Conservation (phyloP, 2,888 invertebrate genomes). For the Xestia sexstrigata region DNA sequence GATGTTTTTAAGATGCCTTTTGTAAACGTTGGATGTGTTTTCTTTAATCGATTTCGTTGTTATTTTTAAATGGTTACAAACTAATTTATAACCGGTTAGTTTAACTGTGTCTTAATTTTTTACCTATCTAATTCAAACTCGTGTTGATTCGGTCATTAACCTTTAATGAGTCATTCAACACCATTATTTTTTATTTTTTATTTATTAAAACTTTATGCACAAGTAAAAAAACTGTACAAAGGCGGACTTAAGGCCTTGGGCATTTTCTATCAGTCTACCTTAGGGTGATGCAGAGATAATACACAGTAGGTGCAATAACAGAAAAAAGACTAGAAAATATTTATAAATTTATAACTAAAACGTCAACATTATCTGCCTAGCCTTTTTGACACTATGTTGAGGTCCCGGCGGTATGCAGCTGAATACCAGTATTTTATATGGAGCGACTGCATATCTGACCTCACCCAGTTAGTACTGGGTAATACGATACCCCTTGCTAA, state of each 20-base stretch:
- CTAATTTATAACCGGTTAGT: neutral
- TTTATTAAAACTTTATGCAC: too few species aligned
- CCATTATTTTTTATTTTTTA: too few species aligned
- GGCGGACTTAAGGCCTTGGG: too few species aligned
- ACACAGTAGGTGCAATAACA: too few species aligned
- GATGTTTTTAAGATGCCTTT: neutral
- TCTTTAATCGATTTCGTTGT: neutral
- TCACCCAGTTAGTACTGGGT: too few species aligned
- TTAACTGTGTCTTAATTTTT: neutral
- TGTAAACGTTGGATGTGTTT: neutral
- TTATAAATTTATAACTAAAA: too few species aligned
- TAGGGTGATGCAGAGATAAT: too few species aligned
- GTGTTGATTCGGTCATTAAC: slow-evolving; percentile 4
- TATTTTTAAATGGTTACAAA: neutral
- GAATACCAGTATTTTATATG: neutral
- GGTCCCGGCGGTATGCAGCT: neutral
- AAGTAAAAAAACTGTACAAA: too few species aligned
- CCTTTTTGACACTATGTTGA: neutral
- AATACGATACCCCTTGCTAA: neutral
- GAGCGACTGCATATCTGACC: neutral
- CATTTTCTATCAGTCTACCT: too few species aligned
- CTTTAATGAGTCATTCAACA: neutral
- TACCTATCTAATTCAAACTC: neutral
- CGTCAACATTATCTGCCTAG: neutral
- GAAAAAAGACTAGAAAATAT: too few species aligned